A percentile compares a stretch with the other conserved stretches of the same genome.
Evolutionary conservation across 2,797 vertebrate species (phyloP).

Genomic region (Gadopsis bispinosus): DNA sequence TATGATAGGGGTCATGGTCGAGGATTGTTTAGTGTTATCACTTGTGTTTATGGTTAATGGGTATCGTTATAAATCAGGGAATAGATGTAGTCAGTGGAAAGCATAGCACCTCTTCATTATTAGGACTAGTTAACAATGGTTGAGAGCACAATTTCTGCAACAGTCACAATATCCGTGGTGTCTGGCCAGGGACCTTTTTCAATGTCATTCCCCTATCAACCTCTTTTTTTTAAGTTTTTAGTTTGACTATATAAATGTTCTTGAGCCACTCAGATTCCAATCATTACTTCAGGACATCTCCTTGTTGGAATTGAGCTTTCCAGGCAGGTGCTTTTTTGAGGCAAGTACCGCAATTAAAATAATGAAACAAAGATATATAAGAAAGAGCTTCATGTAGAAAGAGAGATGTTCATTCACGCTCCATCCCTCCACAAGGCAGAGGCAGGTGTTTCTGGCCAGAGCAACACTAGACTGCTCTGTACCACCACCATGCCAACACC

Average conservation of each 20-base stretch:
- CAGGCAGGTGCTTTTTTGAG: background rate
- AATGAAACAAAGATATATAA: constrained; percentile 1
- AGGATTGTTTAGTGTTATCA: background rate
- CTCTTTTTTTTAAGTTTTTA: too few species aligned
- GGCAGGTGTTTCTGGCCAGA: constrained; percentile 44
- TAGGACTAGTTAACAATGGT: background rate
- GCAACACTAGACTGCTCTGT: constrained; percentile 31
- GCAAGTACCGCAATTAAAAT: background rate
- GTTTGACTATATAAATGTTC: background rate
- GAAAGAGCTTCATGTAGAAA: constrained; percentile 12
- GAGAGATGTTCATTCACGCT: constrained; percentile 18
- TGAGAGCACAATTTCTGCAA: background rate
- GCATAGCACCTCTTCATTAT: background rate
- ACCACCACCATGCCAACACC: constrained; percentile 50
- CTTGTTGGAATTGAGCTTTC: background rate
- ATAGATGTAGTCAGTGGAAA: background rate
- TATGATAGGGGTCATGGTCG: background rate
- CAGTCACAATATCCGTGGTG: background rate
- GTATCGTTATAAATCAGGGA: background rate
- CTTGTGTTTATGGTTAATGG: background rate
- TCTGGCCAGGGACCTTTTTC: background rate
- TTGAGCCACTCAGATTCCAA: background rate
- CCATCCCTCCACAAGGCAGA: constrained; percentile 34
- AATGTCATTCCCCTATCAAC: background rate
- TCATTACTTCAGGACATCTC: background rate